Evolutionary conservation across 2,797 vertebrate species (phyloP).

Genomic region (Antrozous pallidus): DNA sequence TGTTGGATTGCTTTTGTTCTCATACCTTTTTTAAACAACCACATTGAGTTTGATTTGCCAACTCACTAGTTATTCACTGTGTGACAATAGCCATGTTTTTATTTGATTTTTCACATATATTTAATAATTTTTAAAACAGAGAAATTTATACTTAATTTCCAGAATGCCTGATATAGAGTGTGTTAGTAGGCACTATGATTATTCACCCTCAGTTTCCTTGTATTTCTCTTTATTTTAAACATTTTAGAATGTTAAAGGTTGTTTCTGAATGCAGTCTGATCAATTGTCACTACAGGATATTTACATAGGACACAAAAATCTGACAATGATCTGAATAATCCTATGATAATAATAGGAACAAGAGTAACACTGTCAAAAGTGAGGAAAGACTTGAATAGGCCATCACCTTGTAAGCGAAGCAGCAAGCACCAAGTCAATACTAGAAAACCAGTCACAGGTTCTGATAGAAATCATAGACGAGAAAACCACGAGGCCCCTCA

Average conservation of each 20-base stretch:
- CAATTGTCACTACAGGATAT: background rate
- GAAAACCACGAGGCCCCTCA: background rate
- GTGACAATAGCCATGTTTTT: background rate
- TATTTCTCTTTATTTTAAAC: background rate
- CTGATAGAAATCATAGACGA: background rate
- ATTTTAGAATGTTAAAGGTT: background rate
- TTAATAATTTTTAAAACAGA: background rate
- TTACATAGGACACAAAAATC: background rate
- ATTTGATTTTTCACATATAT: background rate
- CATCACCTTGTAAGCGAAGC: background rate
- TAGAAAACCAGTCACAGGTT: background rate
- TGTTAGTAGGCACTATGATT: background rate
- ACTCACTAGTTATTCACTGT: background rate
- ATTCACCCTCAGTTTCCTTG: background rate
- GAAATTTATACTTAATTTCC: background rate
- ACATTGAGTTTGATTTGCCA: background rate
- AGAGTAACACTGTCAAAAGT: background rate
- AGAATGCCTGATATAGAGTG: background rate
- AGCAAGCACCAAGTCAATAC: background rate
- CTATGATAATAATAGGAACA: background rate
- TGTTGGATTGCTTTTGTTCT: background rate
- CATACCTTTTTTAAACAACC: background rate
- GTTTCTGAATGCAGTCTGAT: background rate
- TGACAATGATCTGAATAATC: background rate
- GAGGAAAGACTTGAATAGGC: background rate